phyloP scores from a whole-genome alignment of 2,113 vertebrate species.

The Regulus satrapa region DNA sequence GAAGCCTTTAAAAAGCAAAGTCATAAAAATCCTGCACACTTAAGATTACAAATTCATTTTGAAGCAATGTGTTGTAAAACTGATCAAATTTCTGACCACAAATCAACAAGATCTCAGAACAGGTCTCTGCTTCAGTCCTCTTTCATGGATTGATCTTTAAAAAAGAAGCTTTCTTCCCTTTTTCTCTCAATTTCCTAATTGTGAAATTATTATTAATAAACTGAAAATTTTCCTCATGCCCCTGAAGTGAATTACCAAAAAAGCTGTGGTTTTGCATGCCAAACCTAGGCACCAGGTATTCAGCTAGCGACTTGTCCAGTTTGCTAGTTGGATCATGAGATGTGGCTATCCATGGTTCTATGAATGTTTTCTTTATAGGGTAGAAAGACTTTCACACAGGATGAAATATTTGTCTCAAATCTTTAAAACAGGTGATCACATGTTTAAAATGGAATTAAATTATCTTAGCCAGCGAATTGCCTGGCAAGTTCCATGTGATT shows the following conservation, averaged over 20 bases:
- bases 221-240: background rate
- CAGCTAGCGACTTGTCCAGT: background rate
- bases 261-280: background rate
- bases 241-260: background rate
- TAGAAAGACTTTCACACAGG: background rate
- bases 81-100: background rate
- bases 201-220: background rate
- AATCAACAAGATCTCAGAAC: background rate
- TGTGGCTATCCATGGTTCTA: background rate
- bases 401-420: background rate
- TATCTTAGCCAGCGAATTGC: background rate
- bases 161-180: background rate
- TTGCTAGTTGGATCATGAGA: background rate
- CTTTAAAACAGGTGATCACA: background rate
- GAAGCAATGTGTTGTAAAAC: background rate
- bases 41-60: background rate
- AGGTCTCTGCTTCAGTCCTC: background rate
- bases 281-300: background rate
- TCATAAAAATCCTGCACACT: background rate
- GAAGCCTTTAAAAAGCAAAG: background rate
- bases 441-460: background rate
- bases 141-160: background rate
- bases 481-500: background rate
- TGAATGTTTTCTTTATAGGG: background rate
- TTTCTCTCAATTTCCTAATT: background rate